These are phyloP conservation scores for Cabera pusaria DNA, from an alignment of 2,888 invertebrate genomes.

Conservation along the genomic window DNA sequence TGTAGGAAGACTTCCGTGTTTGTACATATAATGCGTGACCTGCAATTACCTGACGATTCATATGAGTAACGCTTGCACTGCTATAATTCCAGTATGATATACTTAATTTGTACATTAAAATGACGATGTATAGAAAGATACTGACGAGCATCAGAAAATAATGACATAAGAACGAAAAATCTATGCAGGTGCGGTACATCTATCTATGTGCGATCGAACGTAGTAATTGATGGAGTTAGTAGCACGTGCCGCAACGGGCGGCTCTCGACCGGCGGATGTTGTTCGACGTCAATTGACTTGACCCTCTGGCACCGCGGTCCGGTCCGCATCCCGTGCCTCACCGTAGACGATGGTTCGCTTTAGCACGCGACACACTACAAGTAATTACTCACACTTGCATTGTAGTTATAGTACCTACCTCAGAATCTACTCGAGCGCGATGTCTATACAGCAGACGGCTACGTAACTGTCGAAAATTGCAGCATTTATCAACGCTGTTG, in stretches of 20 bases:
- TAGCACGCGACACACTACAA: conserved; percentile 46
- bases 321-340: conserved; percentile 65
- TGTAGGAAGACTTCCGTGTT: conserved; percentile 44
- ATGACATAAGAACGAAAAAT: too few relatives aligned
- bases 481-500: conserved; percentile 26
- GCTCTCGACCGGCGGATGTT: conserved; percentile 66
- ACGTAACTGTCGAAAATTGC: conserved; percentile 30
- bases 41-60: conserved; percentile 30
- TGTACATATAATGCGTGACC: conserved; percentile 37
- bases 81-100: too few relatives aligned
- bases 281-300: conserved; percentile 77
- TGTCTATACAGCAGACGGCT: conserved; percentile 14
- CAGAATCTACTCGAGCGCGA: conserved; percentile 10
- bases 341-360: conserved; percentile 38
- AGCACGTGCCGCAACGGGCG: conserved; percentile 57
- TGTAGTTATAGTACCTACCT: not conserved
- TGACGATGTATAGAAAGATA: conserved; percentile 2
- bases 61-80: conserved; percentile 24
- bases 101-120: too few relatives aligned
- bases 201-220: not conserved
- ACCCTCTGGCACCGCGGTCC: conserved; percentile 72
- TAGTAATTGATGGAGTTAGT: conserved; percentile 40
- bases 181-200: too few relatives aligned
- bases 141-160: too few relatives aligned
- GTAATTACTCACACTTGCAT: conserved; percentile 25